Base-by-base conservation (phyloP, 2,113 vertebrate genomes). In the Corynorhinus townsendii region DNA sequence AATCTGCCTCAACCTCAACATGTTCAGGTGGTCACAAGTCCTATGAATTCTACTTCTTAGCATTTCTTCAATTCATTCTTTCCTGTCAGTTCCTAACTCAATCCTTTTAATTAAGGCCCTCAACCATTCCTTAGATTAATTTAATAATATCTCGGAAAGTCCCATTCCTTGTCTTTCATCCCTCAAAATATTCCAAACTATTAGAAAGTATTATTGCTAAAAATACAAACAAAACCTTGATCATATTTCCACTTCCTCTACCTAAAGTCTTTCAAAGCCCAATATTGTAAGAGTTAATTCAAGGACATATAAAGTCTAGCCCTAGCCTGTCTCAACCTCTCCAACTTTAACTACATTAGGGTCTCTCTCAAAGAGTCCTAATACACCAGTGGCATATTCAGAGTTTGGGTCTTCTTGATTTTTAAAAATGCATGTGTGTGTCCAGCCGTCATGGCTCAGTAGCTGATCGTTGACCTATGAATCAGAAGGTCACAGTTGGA, bases 201-300 rank as follows among this genome's bases (percentile, higher is more conserved):
- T 80, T 87, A 69, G 7, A 40, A 73, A 94, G 4, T 59, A 75
- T 59, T 35, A 14, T 90, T 80, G 76, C 24, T 38, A 26, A 72
- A 26, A 72, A 56, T 33, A 33, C 64, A 85, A 95, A 77, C 11
- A 38, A 75, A 80, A 47, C 59, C n/a, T 93, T 72, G 4, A 93
- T 89, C 10, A n/a, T 66, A 68, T 82, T 45, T 17, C 7, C 26
- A 59, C 52, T 69, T 90, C 59, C 75, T 75, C 24, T 84, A 17
- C 38, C 30, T 86, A 66, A 59, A 49, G 14, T 35, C 33, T 79
- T 90, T 96, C 11, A 64, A 68, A 80, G 2, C 30, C 40, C 16
- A 47, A 45, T 93, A 82, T 33, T 86, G 14, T 64, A 56, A 71
- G 43, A 73, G 22, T 92, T 54, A 96, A 45, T 54, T 11, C 30